Base-by-base conservation (phyloP, 2,888 invertebrate species). In the Drosophila longiperda region DNA sequence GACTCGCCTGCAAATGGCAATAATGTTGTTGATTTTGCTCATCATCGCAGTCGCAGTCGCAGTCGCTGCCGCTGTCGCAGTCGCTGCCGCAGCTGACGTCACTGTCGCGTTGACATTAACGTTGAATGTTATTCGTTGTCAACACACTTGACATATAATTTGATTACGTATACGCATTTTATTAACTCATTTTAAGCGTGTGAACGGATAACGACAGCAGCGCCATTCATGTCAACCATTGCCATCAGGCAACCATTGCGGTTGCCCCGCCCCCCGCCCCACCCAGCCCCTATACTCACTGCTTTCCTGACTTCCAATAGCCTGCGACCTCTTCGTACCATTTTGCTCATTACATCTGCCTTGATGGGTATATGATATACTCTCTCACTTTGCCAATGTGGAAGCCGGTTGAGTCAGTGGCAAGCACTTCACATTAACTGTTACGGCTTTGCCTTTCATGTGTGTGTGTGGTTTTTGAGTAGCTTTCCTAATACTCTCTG, bases 131-230 rank as follows among this genome's bases (percentile, higher is more conserved):
- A 84, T 77, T 81, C 89, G 89, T 89, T 87, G 86, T 87, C 86
- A 87, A 89, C 90, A 90, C 89, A 87, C 90, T 87, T 87, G 86
- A 90, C 86, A 90, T 90, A 87, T 90, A 89, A 87, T 87, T 90
- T 87, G 90, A 87, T 87, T 87, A 87, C 87, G 89, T 67, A 89
- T 78, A 87, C 87, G 87, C 88, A 87, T 90, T 86, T 87, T 87
- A 87, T 87, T 90, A 87, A 87, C 87, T 90, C 90, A 87, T 87
- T 87, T 87, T 84, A 74, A 87, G 82, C 77, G 40, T 68, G 73
- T 29, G 70, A 72, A 48, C 64, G 86, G 52, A 82, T 78, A 73
- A 67, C 73, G 62, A 53, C 73, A 42, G 38, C 57, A 32, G 54
- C 58, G 26, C 33, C 49, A 42, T 34, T 6, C 48, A 26, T 23